A percentile compares a stretch with the other conserved stretches of the same genome.
Conservation (phyloP, 2,797 vertebrate species). For the Cercopithecus mitis region DNA sequence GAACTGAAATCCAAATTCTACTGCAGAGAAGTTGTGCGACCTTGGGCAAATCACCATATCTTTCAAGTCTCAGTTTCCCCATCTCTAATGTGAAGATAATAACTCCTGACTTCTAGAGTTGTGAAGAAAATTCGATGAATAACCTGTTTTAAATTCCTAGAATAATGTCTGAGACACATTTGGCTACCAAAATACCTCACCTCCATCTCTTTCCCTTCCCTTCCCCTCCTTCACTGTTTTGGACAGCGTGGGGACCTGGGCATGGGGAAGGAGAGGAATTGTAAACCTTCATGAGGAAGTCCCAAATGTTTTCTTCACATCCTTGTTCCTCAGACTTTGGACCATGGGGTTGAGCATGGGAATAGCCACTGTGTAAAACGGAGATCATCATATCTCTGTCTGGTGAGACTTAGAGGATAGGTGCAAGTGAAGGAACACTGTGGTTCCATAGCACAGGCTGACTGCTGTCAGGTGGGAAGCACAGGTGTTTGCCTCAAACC, state of each 20-base stretch:
- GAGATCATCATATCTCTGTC: background rate
- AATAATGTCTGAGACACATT: background rate
- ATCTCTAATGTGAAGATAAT: background rate
- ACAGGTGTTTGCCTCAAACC: conserved; percentile 7
- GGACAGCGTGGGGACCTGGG: background rate
- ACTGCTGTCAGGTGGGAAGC: background rate
- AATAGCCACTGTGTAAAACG: background rate
- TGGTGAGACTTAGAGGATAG: background rate
- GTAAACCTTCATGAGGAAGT: background rate
- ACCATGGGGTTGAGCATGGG: background rate
- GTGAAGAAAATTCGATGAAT: background rate
- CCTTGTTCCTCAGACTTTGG: conserved; percentile 50
- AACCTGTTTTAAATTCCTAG: background rate
- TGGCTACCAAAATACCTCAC: background rate
- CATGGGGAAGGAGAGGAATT: background rate
- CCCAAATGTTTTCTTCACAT: conserved; percentile 42
- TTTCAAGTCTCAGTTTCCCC: background rate
- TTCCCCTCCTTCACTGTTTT: background rate
- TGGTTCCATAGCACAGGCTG: conserved; percentile 13
- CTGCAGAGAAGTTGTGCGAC: background rate
- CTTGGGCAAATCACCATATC: background rate
- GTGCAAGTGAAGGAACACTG: background rate
- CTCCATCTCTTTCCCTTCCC: background rate
- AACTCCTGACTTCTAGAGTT: conserved; percentile 6
- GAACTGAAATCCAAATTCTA: conserved; percentile 13